These are phyloP conservation scores for Lepeophtheirus nordmannii DNA, from an alignment of 2,888 invertebrate species.

Conservation along the genomic window DNA sequence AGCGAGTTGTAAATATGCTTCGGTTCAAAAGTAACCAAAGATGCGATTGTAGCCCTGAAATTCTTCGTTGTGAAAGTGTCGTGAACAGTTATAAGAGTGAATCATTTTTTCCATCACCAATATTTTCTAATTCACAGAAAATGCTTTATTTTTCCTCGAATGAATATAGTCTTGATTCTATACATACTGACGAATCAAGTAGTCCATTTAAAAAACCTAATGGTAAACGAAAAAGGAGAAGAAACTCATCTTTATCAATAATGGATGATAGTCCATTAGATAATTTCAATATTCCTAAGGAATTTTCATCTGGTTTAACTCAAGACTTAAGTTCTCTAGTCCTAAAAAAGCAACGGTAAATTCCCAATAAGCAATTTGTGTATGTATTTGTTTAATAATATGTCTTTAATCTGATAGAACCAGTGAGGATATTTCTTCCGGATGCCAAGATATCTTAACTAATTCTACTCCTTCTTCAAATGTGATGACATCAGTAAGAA, in stretches of 20 bases:
- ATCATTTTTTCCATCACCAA: background rate
- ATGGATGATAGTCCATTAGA: no score
- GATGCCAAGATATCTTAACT: background rate
- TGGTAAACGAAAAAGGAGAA: background rate
- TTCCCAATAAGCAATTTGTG: background rate
- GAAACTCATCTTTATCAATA: no score
- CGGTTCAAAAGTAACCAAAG: no score
- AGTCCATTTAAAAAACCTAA: background rate
- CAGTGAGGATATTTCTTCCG: background rate
- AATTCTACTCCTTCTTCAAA: background rate
- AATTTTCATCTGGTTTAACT: background rate
- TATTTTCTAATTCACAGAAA: background rate
- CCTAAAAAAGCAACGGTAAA: background rate
- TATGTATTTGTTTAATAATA: background rate
- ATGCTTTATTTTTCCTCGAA: background rate
- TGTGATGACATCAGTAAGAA: background rate
- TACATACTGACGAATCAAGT: background rate
- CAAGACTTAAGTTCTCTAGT: background rate
- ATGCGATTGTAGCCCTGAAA: background rate
- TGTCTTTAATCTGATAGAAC: no score
- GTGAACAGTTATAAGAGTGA: background rate
- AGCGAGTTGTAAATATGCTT: background rate
- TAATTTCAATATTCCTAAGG: background rate
- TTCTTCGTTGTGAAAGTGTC: background rate
- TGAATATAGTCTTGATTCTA: background rate